Conservation (phyloP, 2,888 invertebrate genomes). For the Microctonus brassicae region DNA sequence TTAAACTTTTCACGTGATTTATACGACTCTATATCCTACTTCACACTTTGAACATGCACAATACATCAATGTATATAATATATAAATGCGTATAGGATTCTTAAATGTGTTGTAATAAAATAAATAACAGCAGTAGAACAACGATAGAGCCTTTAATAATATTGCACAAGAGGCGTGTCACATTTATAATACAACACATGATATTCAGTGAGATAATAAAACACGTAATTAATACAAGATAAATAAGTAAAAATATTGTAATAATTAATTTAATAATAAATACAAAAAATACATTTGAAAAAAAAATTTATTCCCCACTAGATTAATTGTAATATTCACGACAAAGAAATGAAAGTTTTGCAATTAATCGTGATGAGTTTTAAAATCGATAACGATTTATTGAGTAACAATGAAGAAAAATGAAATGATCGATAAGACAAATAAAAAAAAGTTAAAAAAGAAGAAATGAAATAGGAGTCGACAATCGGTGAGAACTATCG, state of each 20-base stretch:
- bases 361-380: background rate
- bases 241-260: background rate
- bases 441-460: background rate
- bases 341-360: background rate
- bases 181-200: conserved; percentile 2
- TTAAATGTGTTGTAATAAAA: conserved; percentile 26
- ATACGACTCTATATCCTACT: background rate
- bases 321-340: no score
- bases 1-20: conserved; percentile 9
- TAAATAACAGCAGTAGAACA: conserved; percentile 1
- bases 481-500: conserved; percentile 11
- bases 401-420: no score
- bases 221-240: conserved; percentile 13
- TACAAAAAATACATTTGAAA: no score
- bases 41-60: background rate
- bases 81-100: conserved; percentile 12
- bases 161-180: conserved; percentile 29
- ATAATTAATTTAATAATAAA: no score
- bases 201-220: conserved; percentile 20
- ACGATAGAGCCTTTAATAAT: conserved; percentile 15
- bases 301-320: no score
- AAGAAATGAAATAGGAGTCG: background rate
- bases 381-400: no score
- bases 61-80: background rate
- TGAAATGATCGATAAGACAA: background rate